Conservation (phyloP, 2,113 vertebrate genomes). For the Orcinus orca region DNA sequence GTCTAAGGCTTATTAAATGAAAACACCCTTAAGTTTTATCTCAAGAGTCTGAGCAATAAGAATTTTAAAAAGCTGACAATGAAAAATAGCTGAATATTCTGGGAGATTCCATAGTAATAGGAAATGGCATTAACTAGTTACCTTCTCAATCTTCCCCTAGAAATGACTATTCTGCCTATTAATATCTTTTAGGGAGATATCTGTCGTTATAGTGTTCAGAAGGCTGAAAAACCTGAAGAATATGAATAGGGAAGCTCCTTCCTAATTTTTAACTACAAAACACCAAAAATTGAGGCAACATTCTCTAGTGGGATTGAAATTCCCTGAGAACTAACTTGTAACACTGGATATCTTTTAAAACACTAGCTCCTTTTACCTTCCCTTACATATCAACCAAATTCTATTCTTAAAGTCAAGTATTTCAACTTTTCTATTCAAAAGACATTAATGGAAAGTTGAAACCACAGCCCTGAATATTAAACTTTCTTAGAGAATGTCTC, state of each 20-base stretch:
- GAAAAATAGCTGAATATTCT: conserved; percentile 45
- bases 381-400: not conserved
- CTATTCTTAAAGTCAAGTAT: not conserved
- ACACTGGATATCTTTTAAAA: not conserved
- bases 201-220: not conserved
- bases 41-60: conserved; percentile 28
- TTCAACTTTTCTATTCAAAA: not conserved
- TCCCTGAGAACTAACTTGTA: not conserved
- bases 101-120: conserved; percentile 51
- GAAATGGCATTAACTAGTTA: not conserved
- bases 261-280: not conserved
- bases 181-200: not conserved
- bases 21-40: conserved; percentile 54
- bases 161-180: conserved; percentile 18
- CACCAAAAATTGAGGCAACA: not conserved
- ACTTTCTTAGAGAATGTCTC: not conserved
- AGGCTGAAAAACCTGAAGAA: not conserved
- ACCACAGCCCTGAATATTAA: not conserved
- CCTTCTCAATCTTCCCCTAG: conserved; percentile 14
- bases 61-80: conserved; percentile 56
- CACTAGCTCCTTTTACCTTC: not conserved
- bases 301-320: not conserved
- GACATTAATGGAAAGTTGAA: not conserved
- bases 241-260: not conserved
- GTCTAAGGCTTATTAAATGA: conserved; percentile 57